Evolutionary conservation across 2,797 vertebrate species (phyloP).

Genomic region (Hozukius guyotensis): DNA sequence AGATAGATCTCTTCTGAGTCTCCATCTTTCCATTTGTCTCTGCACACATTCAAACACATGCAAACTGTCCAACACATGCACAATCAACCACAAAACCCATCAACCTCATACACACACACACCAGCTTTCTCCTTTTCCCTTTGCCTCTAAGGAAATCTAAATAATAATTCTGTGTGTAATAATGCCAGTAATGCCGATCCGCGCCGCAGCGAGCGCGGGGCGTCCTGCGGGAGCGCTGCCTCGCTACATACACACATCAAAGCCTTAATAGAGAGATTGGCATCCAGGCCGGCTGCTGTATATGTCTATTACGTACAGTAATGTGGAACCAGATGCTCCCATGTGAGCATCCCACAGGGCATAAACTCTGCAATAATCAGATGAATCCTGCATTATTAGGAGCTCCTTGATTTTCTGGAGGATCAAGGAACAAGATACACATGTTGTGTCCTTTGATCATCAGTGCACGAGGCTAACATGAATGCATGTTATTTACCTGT

Average conservation of each 20-base stretch:
- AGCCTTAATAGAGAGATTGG: constrained; percentile 50
- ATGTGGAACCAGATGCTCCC: constrained; percentile 48
- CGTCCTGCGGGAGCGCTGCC: constrained; percentile 53
- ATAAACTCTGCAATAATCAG: constrained; percentile 42
- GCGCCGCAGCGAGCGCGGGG: constrained; percentile 22
- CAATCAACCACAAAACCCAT: constrained; percentile 27
- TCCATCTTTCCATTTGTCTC: constrained; percentile 6
- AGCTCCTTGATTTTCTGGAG: constrained; percentile 21
- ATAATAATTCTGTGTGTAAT: constrained; percentile 75
- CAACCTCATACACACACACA: constrained; percentile 1
- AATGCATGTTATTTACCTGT: neutral
- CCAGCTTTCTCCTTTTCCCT: neutral
- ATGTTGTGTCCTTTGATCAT: constrained; percentile 25
- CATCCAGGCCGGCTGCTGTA: constrained; percentile 48
- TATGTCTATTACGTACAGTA: constrained; percentile 32
- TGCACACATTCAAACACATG: neutral
- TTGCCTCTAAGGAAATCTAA: constrained; percentile 59
- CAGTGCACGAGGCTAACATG: neutral
- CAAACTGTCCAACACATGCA: neutral
- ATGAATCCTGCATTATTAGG: constrained; percentile 30
- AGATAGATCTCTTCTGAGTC: constrained; percentile 4
- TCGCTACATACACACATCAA: constrained; percentile 58
- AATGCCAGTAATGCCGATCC: constrained; percentile 68
- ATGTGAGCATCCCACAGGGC: constrained; percentile 31
- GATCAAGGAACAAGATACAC: constrained; percentile 5